Evolutionary conservation across 2,797 vertebrate genomes (phyloP).

Genomic region (Anguilla anguilla): DNA sequence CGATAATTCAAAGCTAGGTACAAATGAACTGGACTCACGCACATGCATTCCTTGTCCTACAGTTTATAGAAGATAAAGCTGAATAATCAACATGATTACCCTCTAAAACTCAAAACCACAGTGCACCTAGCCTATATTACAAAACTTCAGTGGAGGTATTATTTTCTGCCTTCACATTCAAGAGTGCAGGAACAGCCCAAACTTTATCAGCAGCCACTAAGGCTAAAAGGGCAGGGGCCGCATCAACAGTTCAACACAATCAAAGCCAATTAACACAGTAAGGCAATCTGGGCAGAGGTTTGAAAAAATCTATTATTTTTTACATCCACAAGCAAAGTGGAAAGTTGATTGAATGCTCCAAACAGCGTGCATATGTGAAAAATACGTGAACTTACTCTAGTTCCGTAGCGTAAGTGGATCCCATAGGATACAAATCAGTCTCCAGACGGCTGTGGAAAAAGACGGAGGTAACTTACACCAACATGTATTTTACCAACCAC

Average conservation of each 20-base stretch:
- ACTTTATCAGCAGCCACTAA: background rate
- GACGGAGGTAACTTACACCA: slow-evolving; percentile 17
- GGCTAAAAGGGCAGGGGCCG: background rate
- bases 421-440: slow-evolving; percentile 64
- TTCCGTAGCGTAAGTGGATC: slow-evolving; percentile 59
- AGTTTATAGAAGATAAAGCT: background rate
- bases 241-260: background rate
- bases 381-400: slow-evolving; percentile 55
- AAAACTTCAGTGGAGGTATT: background rate
- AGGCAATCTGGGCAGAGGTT: background rate
- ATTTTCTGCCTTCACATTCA: background rate
- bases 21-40: background rate
- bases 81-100: background rate
- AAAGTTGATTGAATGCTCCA: background rate
- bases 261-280: background rate
- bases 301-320: background rate
- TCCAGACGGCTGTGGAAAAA: slow-evolving; percentile 59
- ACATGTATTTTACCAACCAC: background rate
- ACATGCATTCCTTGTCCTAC: background rate
- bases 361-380: background rate
- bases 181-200: slow-evolving; percentile 12
- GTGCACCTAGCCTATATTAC: background rate
- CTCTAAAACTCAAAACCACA: background rate
- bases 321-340: background rate
- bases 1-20: background rate